These are phyloP conservation scores for Heterochromis multidens DNA, from an alignment of 2,113 vertebrate species.

Conservation along the genomic window DNA sequence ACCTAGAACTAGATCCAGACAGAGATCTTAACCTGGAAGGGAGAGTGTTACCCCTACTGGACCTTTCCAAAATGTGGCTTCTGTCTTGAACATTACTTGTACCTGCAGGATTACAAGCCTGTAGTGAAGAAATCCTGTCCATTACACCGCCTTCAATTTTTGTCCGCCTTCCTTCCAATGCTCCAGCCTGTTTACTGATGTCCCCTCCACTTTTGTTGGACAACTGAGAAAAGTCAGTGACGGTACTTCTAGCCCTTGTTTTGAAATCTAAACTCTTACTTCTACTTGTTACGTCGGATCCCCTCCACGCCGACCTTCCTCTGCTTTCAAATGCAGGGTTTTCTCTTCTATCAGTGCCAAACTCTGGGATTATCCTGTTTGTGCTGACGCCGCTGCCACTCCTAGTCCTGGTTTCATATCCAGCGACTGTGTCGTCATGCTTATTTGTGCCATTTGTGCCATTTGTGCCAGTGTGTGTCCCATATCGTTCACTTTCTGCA, in stretches of 20 bases:
- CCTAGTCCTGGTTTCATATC: neutral
- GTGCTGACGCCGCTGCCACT: neutral
- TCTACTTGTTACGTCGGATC: slow-evolving; percentile 20
- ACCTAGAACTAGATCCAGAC: neutral
- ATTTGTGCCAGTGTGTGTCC: neutral
- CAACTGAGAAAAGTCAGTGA: neutral
- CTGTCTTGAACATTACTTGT: neutral
- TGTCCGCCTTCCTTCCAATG: slow-evolving; percentile 8
- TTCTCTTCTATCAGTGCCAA: neutral
- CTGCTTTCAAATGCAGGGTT: slow-evolving; percentile 1
- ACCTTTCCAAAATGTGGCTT: neutral
- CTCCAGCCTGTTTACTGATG: neutral
- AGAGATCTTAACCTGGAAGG: slow-evolving; percentile 50
- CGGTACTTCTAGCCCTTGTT: neutral
- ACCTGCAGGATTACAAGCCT: neutral
- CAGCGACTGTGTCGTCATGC: neutral
- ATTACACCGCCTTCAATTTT: neutral
- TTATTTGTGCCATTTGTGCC: neutral
- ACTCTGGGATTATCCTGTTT: slow-evolving; percentile 1
- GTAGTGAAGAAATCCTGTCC: slow-evolving; percentile 7
- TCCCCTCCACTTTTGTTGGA: neutral
- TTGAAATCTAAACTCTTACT: slow-evolving; percentile 70
- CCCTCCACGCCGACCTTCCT: slow-evolving; percentile 48
- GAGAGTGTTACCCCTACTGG: slow-evolving; percentile 48
- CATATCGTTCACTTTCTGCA: neutral